Evolutionary conservation across 2,113 vertebrate species (phyloP).

Genomic region (Oncorhynchus clarkii): DNA sequence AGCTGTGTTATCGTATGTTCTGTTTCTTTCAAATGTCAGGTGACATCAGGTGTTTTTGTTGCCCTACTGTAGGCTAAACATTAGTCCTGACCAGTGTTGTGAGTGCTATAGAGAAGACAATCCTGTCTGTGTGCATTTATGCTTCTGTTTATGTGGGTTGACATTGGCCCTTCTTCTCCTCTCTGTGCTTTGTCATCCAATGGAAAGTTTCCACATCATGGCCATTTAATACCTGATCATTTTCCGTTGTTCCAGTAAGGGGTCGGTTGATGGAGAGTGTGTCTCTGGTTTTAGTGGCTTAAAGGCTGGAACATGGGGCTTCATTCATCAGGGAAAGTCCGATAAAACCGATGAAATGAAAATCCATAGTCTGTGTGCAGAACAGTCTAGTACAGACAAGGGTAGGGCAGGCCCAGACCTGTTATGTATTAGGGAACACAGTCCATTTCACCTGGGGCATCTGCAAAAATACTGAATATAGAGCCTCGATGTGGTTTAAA

Average conservation of each 20-base stretch:
- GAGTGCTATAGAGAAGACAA: too few species aligned
- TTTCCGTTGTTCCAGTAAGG: slow-evolving; percentile 50
- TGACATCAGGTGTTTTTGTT: not conserved
- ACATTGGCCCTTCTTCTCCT: too few species aligned
- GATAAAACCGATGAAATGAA: slow-evolving; percentile 3
- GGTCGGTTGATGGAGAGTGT: not conserved
- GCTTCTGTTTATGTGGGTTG: not conserved
- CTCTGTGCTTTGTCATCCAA: not conserved
- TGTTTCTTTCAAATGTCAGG: not conserved
- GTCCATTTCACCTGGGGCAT: not conserved
- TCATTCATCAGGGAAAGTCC: slow-evolving; percentile 22
- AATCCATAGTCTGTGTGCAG: slow-evolving; percentile 34
- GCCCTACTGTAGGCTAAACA: not conserved
- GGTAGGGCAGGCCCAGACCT: not conserved
- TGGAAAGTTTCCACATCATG: slow-evolving; percentile 46
- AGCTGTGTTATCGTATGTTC: not conserved
- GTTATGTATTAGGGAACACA: not conserved
- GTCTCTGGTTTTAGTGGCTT: slow-evolving; percentile 2
- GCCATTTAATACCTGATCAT: slow-evolving; percentile 44
- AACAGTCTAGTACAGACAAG: too few species aligned
- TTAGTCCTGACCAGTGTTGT: too few species aligned
- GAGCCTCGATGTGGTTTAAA: too few species aligned
- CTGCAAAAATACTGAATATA: too few species aligned
- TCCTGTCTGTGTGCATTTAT: too few species aligned
- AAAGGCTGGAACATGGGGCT: not conserved